Evolutionary conservation across 2,113 vertebrate species (phyloP), one percentile per base, ranked within the genome.

Genomic region (Ciconia stormi): DNA sequence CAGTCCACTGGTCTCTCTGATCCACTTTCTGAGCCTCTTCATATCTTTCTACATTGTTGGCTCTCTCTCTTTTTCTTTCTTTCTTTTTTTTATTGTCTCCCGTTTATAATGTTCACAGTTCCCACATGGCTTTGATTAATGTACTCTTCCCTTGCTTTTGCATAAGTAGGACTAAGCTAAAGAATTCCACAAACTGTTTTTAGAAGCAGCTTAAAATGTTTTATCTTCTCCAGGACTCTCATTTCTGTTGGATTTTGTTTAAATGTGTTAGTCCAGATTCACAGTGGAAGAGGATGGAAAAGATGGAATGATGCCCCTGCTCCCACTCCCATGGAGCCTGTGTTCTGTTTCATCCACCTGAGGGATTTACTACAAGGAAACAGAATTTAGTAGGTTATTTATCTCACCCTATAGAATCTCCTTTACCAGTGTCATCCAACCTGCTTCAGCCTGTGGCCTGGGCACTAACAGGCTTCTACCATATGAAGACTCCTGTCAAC

Each of bases 61-160:
- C 62, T 50, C 17, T 19, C 42, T 71, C 26, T 81, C 13, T n/a
- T 21, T 66, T 8, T 40, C 2, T 63, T 89, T 38, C 38, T 74
- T 49, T 74, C 52, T 67, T 62, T 84, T 63, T 86, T 32, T 15
- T 2, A 77, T 83, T 32, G 72, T 89, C 25, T 69, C 21, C 40
- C 3, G 4, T 89, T 82, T 87, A 61, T 66, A 80, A 76, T 42
- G 7, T 71, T 91, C 53, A 58, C 13, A 62, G 23, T 73, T 97
- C 38, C 58, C 94, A 96, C 32, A 77, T 88, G 95, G 77, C 16
- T 97, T 97, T 95, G 70, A 96, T 97, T 94, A 97, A 82, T 66
- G 42, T 36, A 82, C 6, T 76, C 40, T 82, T 92, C 16, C 42
- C 61, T 66, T 77, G 49, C 23, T 89, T 95, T 85, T 89, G 27